These are phyloP conservation scores for Falco peregrinus DNA, from an alignment of 2,797 vertebrate species.

Conservation along the genomic window DNA sequence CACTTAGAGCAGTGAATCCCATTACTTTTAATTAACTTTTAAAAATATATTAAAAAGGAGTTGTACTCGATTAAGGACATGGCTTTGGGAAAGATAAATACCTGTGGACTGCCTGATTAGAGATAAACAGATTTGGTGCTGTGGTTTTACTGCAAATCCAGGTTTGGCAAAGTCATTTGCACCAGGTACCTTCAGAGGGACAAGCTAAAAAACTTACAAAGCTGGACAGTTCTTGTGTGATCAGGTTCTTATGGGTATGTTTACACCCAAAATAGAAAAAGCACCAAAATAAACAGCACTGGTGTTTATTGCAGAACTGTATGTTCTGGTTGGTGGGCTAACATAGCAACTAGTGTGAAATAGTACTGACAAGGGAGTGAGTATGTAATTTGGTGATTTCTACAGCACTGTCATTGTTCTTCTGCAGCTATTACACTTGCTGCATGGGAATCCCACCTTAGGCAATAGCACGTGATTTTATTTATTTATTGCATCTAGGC, in stretches of 20 bases:
- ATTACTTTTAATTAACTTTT: neutral
- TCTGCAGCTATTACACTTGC: neutral
- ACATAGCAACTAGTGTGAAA: neutral
- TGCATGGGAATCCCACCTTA: neutral
- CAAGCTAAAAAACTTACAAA: neutral
- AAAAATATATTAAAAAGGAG: neutral
- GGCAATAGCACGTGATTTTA: neutral
- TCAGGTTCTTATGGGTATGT: neutral
- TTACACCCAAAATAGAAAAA: conserved; percentile 11
- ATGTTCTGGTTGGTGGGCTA: neutral
- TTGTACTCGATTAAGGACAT: neutral
- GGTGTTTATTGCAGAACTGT: neutral
- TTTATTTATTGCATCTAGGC: neutral
- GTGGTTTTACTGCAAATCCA: neutral
- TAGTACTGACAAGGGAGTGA: neutral
- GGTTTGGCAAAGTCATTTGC: neutral
- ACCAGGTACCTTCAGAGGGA: neutral
- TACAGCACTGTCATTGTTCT: neutral
- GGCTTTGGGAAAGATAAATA: neutral
- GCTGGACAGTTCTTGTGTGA: neutral
- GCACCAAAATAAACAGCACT: neutral
- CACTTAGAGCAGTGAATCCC: neutral
- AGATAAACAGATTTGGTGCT: neutral
- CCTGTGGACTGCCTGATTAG: neutral
- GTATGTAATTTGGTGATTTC: neutral